Evolutionary conservation across 2,113 vertebrate species (phyloP).

Genomic region (Rhinoptilus africanus): DNA sequence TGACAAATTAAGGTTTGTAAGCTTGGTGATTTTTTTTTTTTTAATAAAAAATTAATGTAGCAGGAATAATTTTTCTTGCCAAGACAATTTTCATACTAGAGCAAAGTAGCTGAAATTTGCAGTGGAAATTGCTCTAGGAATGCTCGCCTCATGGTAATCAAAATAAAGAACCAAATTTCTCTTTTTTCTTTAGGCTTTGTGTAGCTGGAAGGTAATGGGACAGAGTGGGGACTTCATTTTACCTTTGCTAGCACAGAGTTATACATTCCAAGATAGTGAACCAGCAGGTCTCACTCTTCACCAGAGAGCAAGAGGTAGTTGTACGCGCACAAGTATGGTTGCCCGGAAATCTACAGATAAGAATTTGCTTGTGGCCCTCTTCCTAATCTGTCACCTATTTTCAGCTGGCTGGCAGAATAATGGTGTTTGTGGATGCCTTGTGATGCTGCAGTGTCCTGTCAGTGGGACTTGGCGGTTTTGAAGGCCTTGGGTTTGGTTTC

Average conservation of each 20-base stretch:
- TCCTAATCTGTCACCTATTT: background rate
- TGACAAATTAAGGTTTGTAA: constrained; percentile 18
- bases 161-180: background rate
- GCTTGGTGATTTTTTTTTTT: background rate
- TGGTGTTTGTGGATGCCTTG: background rate
- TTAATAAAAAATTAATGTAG: background rate
- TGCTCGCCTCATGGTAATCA: background rate
- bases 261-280: background rate
- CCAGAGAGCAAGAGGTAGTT: background rate
- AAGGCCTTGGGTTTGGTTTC: background rate
- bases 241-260: background rate
- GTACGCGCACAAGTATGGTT: background rate
- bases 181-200: background rate
- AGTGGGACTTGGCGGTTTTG: background rate
- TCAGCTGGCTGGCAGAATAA: background rate
- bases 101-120: background rate
- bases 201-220: background rate
- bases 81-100: background rate
- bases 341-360: background rate
- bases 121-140: background rate
- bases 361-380: background rate
- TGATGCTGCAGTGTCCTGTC: background rate
- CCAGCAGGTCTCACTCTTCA: background rate
- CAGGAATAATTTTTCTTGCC: background rate
- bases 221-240: background rate